Percentiles rank a stretch among this genome's conserved stretches.
These are phyloP conservation scores for Vulpes lagopus DNA, from an alignment of 2,113 vertebrate species.

Conservation along the genomic window DNA sequence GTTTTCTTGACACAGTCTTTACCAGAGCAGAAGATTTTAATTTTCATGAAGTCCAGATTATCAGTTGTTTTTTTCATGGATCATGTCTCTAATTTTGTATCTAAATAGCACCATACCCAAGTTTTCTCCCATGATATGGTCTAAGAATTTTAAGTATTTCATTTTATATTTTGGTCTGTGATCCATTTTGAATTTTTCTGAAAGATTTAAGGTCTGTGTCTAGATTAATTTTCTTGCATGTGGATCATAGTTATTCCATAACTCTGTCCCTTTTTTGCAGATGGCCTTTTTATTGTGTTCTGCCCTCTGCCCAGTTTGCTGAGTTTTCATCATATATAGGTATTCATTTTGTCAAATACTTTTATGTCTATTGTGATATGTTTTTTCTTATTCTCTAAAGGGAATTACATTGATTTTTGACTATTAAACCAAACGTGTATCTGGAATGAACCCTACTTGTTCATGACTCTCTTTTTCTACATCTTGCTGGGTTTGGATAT, in stretches of 20 bases:
- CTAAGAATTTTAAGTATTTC: not conserved
- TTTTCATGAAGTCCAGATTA: not conserved
- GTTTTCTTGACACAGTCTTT: not conserved
- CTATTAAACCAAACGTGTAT: not conserved
- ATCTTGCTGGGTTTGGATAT: not conserved
- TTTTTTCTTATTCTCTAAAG: not conserved
- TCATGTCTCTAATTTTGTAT: not conserved
- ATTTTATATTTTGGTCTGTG: not conserved
- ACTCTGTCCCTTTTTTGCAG: not conserved
- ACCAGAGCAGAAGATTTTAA: not conserved
- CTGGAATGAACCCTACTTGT: not conserved
- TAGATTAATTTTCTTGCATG: not conserved
- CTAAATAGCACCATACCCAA: not conserved
- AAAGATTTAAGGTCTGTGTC: not conserved
- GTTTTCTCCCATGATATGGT: not conserved
- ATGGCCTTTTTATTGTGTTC: not conserved
- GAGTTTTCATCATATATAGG: not conserved
- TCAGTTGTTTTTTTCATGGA: not conserved
- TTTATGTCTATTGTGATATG: not conserved
- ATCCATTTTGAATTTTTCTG: not conserved
- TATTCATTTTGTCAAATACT: not conserved
- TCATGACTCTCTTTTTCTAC: not conserved
- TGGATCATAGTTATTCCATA: not conserved
- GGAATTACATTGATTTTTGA: not conserved
- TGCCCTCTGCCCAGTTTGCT: not conserved